Conservation (phyloP, 2,113 vertebrate genomes). For the Neomonachus schauinslandi region DNA sequence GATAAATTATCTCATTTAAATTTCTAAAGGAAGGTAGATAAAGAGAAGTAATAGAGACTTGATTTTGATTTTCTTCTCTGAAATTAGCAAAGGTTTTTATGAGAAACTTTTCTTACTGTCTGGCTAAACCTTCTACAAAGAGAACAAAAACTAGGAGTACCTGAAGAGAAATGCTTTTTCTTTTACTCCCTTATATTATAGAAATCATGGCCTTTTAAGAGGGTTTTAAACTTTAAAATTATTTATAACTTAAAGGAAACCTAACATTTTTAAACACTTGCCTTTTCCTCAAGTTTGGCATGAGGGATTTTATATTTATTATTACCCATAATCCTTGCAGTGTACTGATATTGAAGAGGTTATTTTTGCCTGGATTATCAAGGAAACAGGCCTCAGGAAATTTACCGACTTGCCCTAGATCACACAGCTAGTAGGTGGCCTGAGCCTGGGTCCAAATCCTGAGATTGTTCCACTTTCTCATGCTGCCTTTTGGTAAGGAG, state of each 20-base stretch:
- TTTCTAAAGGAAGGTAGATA: neutral
- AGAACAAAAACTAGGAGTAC: neutral
- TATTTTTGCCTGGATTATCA: conserved; percentile 1
- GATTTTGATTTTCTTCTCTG: neutral
- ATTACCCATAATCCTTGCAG: neutral
- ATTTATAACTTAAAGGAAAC: conserved; percentile 6
- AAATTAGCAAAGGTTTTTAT: neutral
- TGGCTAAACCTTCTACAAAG: neutral
- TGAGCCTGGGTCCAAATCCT: neutral
- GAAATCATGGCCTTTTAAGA: neutral
- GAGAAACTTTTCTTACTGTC: neutral
- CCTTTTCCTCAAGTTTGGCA: neutral
- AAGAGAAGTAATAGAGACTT: neutral
- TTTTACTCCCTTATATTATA: neutral
- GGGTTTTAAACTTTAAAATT: neutral
- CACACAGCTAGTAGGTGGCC: neutral
- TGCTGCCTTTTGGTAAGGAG: neutral
- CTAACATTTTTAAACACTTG: neutral
- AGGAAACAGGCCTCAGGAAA: neutral
- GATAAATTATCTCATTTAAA: neutral
- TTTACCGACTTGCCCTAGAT: neutral
- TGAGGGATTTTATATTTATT: neutral
- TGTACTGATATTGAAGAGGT: neutral
- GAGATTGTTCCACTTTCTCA: neutral
- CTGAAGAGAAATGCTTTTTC: neutral